Base-by-base conservation (phyloP, 2,888 invertebrate genomes). In the Cheilosia vulpina region DNA sequence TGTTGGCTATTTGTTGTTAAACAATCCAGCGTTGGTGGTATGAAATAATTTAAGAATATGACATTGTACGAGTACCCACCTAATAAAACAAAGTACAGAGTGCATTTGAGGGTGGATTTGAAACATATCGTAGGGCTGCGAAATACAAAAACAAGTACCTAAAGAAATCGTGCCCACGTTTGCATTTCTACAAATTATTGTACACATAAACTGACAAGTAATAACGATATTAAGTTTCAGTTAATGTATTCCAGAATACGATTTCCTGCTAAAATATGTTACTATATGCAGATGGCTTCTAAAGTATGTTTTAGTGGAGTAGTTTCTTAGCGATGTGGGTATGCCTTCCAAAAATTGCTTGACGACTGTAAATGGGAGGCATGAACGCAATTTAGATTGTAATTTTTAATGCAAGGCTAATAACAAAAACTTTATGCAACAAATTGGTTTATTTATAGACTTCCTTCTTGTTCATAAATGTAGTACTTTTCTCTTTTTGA, bases 1-100 rank as follows among this genome's bases (percentile, higher is more conserved):
- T 68, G 38, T 62, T 60, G 53, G 73, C 68, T 80, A 66, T 75
- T 80, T 75, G 75, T 63, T 76, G 50, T 68, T 73, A 68, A 73
- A 73, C 65, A 63, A 45, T 69, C 15, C 4, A 68, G n/a, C 55
- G 62, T 81, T 63, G 62, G 75, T 63, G 75, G 75, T 63, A 75
- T 53, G 55, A 73, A 27, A 75, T 52, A 68, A 47, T 53, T 55
- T 34, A 5, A 45, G 19, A 55, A 15, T 31, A 53, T 2, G 27
- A 17, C 7, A 13, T 38, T 38, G 38, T 38, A 50, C 11, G 31
- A n/a, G 41, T 50, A 41, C 24, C n/a, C 34, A 41, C 24, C n/a
- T 27, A 52, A 34, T 4, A 19, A 27, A 55, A 55, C 17, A 41
- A 15, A 13, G 17, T 34, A 41, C n/a, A 57, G 43, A 13, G 34